phyloP scores from a whole-genome alignment of 2,888 invertebrate species.

The Conomelus anceps region DNA sequence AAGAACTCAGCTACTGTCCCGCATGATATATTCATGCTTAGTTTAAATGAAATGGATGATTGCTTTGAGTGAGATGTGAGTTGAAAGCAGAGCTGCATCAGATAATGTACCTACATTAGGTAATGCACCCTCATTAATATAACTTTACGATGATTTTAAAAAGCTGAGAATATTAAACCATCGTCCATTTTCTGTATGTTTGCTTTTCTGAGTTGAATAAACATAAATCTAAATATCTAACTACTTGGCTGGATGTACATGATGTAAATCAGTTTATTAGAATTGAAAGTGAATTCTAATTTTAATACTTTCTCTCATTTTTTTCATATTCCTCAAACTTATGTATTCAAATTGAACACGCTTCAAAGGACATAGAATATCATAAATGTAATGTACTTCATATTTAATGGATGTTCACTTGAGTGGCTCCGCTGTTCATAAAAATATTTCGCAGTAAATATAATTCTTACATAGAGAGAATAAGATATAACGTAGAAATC shows the following conservation, averaged over 20 bases:
- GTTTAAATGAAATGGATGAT: background rate
- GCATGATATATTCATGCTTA: background rate
- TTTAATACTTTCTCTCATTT: too few species aligned
- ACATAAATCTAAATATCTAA: background rate
- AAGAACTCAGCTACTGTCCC: background rate
- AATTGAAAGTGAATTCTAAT: background rate
- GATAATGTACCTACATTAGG: background rate
- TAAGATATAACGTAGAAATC: too few species aligned
- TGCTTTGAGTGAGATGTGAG: background rate
- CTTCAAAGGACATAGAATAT: background rate
- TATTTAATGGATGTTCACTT: background rate
- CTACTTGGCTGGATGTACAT: too few species aligned
- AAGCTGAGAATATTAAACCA: background rate
- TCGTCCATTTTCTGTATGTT: background rate
- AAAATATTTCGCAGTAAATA: background rate
- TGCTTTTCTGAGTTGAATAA: background rate
- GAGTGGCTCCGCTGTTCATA: background rate
- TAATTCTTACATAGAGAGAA: background rate
- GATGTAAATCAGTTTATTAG: background rate
- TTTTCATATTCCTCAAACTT: background rate
- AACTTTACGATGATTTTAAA: background rate
- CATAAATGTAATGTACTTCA: background rate
- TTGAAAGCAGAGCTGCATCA: background rate
- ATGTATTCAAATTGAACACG: background rate
- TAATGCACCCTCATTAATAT: background rate